A percentile compares a stretch with the other conserved stretches of the same genome.
phyloP scores from a whole-genome alignment of 2,113 vertebrate genomes.

The Gymnorhina tibicen region DNA sequence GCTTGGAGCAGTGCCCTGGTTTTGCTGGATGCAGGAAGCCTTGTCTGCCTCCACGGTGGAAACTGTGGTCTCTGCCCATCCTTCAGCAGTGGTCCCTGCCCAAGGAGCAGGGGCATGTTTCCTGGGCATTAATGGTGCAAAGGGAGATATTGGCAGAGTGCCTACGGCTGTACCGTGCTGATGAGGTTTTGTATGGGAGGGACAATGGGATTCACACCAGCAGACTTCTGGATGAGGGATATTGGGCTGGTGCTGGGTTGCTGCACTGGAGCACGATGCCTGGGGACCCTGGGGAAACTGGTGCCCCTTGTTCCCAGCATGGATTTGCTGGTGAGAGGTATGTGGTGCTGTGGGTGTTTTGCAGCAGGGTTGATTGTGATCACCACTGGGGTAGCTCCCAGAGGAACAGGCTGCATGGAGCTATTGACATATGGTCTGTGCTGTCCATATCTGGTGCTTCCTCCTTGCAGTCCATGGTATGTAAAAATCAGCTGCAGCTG shows the following conservation, averaged over 20 bases:
- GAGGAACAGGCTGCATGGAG: not conserved
- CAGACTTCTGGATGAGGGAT: not conserved
- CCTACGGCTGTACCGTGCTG: not conserved
- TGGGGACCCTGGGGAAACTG: fast-evolving
- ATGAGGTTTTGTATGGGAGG: not conserved
- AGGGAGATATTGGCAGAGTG: not conserved
- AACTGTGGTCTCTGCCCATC: not conserved
- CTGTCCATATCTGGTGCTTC: not conserved
- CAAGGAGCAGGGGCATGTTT: fast-evolving
- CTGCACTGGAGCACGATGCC: fast-evolving
- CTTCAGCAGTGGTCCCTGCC: not conserved
- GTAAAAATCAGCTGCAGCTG: not conserved
- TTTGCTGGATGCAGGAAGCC: not conserved
- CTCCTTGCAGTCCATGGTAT: not conserved
- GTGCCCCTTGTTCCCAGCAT: not conserved
- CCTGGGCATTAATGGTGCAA: not conserved
- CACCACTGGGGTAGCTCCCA: not conserved
- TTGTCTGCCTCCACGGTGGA: not conserved
- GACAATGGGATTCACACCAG: not conserved
- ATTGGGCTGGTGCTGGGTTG: not conserved
- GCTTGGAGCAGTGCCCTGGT: not conserved
- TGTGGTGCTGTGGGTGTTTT: not conserved
- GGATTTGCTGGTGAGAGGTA: not conserved
- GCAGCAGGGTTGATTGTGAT: not conserved
- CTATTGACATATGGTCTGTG: not conserved